phyloP scores from a whole-genome alignment of 2,888 invertebrate species.

The Galeruca laticollis region DNA sequence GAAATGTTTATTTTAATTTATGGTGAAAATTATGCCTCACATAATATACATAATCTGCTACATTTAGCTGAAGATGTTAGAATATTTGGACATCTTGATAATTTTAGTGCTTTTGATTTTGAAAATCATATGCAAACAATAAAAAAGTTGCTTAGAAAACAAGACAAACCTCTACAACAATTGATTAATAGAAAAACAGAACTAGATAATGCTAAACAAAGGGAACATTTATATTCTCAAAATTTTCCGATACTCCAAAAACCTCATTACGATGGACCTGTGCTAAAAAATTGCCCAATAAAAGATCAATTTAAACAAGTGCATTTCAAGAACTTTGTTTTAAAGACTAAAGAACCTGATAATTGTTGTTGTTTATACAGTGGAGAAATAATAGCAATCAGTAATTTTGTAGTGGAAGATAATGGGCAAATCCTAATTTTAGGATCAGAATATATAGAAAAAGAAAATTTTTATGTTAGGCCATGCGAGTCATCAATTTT shows the following conservation, averaged over 20 bases:
- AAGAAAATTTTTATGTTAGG: neutral
- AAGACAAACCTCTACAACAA: neutral
- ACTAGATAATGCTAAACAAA: neutral
- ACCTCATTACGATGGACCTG: neutral
- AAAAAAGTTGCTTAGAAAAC: slow-evolving; percentile 1
- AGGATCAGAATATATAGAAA: slow-evolving; percentile 2
- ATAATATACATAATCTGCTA: too few relatives aligned
- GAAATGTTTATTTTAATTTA: too few relatives aligned
- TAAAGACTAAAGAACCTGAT: neutral
- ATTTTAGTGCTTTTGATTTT: slow-evolving; percentile 2
- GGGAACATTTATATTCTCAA: neutral
- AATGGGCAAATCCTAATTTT: slow-evolving; percentile 1
- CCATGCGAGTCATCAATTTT: neutral
- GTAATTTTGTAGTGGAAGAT: slow-evolving; percentile 4
- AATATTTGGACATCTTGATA: neutral
- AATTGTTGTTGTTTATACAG: neutral
- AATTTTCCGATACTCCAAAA: neutral
- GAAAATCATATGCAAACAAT: neutral
- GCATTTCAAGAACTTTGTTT: neutral
- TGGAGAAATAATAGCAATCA: slow-evolving; percentile 1
- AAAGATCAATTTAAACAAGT: neutral
- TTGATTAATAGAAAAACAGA: too few relatives aligned
- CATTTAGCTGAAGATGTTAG: too few relatives aligned
- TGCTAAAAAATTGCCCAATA: too few relatives aligned
- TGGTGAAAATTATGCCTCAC: too few relatives aligned